Evolutionary conservation across 2,113 vertebrate genomes (phyloP).

Genomic region (Phrynosoma blainvillii): DNA sequence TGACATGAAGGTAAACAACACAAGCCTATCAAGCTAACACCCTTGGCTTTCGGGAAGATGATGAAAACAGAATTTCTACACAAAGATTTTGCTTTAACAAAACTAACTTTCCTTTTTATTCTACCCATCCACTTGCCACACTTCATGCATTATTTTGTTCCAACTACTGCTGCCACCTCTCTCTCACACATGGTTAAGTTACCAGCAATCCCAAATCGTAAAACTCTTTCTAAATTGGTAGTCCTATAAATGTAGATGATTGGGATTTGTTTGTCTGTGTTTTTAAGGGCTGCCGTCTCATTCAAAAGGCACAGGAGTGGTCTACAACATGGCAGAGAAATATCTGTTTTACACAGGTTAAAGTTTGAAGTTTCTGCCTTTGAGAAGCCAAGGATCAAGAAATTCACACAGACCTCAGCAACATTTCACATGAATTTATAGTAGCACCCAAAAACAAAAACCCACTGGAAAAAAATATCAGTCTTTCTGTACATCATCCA

Average conservation of each 20-base stretch:
- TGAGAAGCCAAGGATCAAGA: constrained; percentile 4
- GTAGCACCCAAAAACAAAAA: background rate
- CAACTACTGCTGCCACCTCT: background rate
- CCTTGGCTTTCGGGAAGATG: background rate
- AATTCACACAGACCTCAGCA: background rate
- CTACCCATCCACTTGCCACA: background rate
- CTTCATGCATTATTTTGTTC: background rate
- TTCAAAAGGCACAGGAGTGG: background rate
- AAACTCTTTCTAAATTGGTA: background rate
- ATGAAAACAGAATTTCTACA: background rate
- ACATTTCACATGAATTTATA: constrained; percentile 23
- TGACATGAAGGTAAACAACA: no score
- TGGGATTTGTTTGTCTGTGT: no score
- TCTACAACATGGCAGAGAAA: background rate
- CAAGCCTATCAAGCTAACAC: background rate
- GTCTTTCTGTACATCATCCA: constrained; percentile 5
- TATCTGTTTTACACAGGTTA: background rate
- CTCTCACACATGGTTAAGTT: background rate
- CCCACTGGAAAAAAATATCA: constrained; percentile 19
- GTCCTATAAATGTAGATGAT: background rate
- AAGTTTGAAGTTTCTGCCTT: background rate
- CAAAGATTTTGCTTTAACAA: background rate
- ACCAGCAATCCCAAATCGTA: background rate
- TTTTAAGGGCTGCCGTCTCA: background rate
- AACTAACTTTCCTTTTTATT: background rate